phyloP scores from a whole-genome alignment of 2,113 vertebrate genomes.

The Cepphus grylle region DNA sequence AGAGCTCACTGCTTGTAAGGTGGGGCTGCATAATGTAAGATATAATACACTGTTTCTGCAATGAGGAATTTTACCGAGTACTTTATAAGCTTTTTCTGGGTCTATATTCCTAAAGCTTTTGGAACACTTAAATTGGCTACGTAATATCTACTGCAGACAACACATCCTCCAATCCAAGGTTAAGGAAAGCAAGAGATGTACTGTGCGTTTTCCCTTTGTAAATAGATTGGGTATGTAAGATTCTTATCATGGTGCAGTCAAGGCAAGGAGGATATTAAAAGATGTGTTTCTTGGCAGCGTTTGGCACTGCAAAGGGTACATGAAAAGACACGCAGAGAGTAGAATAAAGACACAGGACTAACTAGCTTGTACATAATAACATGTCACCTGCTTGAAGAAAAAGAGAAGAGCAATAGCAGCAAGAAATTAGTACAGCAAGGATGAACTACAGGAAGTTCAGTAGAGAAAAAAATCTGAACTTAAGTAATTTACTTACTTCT shows the following conservation, averaged over 20 bases:
- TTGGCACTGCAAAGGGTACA: neutral
- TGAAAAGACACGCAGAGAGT: neutral
- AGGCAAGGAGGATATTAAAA: neutral
- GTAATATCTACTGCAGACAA: neutral
- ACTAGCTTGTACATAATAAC: neutral
- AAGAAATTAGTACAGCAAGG: neutral
- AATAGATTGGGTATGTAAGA: neutral
- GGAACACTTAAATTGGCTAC: neutral
- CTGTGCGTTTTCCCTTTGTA: neutral
- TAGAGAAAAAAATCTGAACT: neutral
- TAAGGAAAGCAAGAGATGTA: neutral
- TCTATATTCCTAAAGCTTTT: neutral
- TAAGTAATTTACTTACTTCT: conserved; percentile 54
- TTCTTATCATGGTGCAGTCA: neutral
- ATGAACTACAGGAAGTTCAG: neutral
- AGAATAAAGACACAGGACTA: neutral
- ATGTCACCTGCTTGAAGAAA: neutral
- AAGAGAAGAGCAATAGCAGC: neutral
- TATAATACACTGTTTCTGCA: neutral
- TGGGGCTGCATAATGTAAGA: neutral
- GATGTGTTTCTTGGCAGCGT: neutral
- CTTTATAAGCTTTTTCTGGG: neutral
- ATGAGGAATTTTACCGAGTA: neutral
- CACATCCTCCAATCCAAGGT: neutral
- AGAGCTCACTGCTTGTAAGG: neutral